phyloP scores from a whole-genome alignment of 2,113 vertebrate species.

The Nyctereutes procyonoides region DNA sequence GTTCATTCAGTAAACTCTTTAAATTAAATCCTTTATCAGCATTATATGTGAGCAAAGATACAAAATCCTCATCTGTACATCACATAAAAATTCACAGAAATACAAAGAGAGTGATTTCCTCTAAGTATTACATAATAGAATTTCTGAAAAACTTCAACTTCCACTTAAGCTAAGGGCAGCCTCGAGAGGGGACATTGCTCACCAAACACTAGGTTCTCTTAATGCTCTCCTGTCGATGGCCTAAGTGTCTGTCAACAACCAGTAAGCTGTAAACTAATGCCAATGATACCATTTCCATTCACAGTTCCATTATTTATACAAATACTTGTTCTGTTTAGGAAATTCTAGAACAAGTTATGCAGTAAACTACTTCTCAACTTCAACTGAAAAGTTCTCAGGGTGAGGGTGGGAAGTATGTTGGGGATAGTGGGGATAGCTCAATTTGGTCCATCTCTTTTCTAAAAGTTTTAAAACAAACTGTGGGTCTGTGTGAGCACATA shows the following conservation, averaged over 20 bases:
- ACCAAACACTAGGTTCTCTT: background rate
- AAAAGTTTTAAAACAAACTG: background rate
- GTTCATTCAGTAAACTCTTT: conserved; percentile 74
- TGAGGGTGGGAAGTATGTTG: accelerated
- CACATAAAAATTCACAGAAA: background rate
- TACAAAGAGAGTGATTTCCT: background rate
- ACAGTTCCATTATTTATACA: background rate
- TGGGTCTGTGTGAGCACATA: background rate
- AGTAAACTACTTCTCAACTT: background rate
- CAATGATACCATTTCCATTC: background rate
- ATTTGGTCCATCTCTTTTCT: background rate
- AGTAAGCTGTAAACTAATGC: background rate
- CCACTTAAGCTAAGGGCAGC: background rate
- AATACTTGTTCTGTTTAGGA: background rate
- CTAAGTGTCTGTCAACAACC: background rate
- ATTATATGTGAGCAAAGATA: background rate
- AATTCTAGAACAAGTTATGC: background rate
- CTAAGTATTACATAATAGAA: background rate
- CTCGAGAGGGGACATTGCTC: no score
- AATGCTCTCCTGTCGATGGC: no score
- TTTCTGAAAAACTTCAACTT: background rate
- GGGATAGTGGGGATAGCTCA: background rate
- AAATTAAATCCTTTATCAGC: conserved; percentile 65
- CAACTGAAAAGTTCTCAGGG: background rate
- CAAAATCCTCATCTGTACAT: background rate